Conservation (phyloP, 37 sponge, comb jelly and placozoan species). For the Beroe forskalii region DNA sequence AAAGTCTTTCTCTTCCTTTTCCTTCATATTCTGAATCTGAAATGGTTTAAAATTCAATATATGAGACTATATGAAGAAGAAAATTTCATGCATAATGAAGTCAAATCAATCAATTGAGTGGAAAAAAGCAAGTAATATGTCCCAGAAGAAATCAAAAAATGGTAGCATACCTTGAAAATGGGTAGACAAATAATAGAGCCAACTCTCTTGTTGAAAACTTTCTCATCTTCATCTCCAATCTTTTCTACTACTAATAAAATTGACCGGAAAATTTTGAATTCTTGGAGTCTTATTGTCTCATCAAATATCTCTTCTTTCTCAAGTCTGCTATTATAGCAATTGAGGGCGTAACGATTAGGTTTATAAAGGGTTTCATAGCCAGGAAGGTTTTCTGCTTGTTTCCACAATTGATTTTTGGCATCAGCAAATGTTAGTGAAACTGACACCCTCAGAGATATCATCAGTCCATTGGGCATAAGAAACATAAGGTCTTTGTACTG, state of each 20-base stretch:
- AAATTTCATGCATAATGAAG: no score
- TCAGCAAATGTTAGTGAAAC: background rate
- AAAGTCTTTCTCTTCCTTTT: constrained; percentile 28
- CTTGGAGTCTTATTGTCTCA: background rate
- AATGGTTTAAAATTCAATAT: background rate
- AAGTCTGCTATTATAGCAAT: constrained; percentile 15
- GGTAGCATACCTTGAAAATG: constrained; percentile 12
- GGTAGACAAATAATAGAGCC: constrained; percentile 75
- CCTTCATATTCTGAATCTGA: constrained; percentile 41
- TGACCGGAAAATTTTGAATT: constrained; percentile 13
- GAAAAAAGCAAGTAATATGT: no score
- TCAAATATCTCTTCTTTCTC: constrained; percentile 28
- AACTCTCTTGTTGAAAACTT: constrained; percentile 83
- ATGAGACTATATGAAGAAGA: no score
- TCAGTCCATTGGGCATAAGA: constrained; percentile 3
- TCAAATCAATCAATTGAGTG: no score
- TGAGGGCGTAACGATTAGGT: constrained; percentile 14
- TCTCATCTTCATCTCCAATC: constrained; percentile 82
- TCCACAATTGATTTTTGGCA: constrained; percentile 21
- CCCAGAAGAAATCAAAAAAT: no score
- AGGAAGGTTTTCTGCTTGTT: background rate
- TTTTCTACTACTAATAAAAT: constrained; percentile 72
- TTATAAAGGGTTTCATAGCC: background rate
- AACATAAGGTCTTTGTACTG: constrained; percentile 18
- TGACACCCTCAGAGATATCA: background rate